Conservation (phyloP, 1,140 invertebrate species). For the Magallana ariakensis region DNA sequence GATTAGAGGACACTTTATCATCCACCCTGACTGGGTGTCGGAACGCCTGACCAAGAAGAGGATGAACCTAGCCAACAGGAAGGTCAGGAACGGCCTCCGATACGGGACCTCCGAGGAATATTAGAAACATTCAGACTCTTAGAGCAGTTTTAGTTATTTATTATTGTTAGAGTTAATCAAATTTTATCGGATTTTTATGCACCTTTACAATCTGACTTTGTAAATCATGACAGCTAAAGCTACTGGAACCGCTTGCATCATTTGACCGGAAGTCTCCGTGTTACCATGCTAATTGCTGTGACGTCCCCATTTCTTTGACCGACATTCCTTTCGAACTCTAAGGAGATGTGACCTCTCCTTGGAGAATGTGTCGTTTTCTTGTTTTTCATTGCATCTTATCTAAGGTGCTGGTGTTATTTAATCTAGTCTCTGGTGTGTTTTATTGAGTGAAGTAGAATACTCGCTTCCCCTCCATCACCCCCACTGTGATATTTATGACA, state of each 20-base stretch:
- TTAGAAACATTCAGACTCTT: not conserved
- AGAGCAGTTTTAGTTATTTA: not conserved
- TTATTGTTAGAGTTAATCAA: slow-evolving; percentile 21
- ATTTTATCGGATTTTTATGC: slow-evolving; percentile 18
- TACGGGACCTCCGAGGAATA: slow-evolving; percentile 46
- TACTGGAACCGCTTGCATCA: not conserved
- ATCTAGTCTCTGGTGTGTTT: slow-evolving; percentile 30
- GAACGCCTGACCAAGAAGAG: slow-evolving; percentile 54
- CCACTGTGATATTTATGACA: slow-evolving; percentile 11
- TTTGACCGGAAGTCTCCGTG: not conserved
- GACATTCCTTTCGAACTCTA: slow-evolving; percentile 33
- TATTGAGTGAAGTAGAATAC: slow-evolving; percentile 16
- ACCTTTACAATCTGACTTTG: not conserved
- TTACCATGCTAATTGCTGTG: slow-evolving; percentile 5
- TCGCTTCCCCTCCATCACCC: not conserved
- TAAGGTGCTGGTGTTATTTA: slow-evolving; percentile 20
- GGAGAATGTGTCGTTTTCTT: slow-evolving; percentile 1
- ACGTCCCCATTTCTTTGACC: not conserved
- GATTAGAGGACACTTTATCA: slow-evolving; percentile 64
- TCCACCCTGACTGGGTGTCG: slow-evolving; percentile 70
- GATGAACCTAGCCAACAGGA: slow-evolving; percentile 42
- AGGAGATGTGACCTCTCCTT: not conserved
- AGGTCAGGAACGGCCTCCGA: slow-evolving; percentile 42
- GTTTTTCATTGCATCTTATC: not conserved
- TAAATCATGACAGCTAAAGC: not conserved